Conservation (phyloP, 2,113 vertebrate species). For the Alethe diademata region DNA sequence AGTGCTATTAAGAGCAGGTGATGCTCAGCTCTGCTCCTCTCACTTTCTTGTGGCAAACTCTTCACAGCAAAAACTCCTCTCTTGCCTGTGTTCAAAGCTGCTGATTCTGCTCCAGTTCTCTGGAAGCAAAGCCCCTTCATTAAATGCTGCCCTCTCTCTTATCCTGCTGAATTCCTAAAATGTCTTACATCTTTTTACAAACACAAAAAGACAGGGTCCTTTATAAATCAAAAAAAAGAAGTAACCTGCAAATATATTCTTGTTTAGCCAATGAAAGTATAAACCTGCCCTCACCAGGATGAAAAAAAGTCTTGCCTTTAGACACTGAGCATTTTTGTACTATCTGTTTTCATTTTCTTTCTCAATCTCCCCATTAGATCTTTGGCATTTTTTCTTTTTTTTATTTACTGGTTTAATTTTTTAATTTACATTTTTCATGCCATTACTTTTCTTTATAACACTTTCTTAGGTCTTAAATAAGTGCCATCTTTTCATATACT, state of each 20-base stretch:
- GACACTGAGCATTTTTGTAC: not conserved
- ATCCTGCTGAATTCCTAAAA: not conserved
- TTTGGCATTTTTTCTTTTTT: not conserved
- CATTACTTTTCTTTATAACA: not conserved
- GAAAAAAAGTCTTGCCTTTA: not conserved
- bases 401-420: not conserved
- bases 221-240: not conserved
- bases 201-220: not conserved
- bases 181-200: not conserved
- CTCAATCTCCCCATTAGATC: not conserved
- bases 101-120: not conserved
- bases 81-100: not conserved
- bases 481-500: not conserved
- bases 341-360: not conserved
- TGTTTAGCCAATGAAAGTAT: not conserved
- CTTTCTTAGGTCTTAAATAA: not conserved
- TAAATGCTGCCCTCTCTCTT: not conserved
- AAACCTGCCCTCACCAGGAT: not conserved
- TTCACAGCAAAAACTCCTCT: not conserved
- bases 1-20: not conserved
- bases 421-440: not conserved
- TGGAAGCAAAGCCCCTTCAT: not conserved
- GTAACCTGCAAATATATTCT: not conserved
- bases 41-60: not conserved
- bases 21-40: not conserved